phyloP scores from a whole-genome alignment of 2,888 invertebrate genomes.

The Stenichneumon culpator region DNA sequence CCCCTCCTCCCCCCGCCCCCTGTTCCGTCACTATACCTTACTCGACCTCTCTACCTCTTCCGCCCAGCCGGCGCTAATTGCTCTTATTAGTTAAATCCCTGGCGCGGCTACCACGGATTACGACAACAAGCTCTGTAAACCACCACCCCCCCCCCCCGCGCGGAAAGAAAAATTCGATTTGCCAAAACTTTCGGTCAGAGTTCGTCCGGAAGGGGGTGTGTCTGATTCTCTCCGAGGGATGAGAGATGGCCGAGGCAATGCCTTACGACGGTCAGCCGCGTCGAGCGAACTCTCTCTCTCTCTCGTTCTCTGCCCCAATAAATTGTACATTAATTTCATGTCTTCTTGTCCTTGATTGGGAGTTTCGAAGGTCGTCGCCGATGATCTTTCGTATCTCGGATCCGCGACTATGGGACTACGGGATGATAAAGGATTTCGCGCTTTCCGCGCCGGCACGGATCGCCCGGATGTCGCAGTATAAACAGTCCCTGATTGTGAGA shows the following conservation, averaged over 20 bases:
- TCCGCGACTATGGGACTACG: neutral
- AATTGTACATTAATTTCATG: conserved; percentile 13
- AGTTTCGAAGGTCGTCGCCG: neutral
- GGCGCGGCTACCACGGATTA: conserved; percentile 69
- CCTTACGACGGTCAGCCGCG: conserved; percentile 12
- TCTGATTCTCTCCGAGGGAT: neutral
- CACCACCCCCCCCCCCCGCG: neutral
- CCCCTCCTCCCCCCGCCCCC: conserved; percentile 8
- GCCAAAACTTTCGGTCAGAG: conserved; percentile 42
- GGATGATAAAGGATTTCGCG: neutral
- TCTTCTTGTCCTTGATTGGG: neutral
- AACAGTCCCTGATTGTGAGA: conserved; percentile 1
- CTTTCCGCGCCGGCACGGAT: neutral
- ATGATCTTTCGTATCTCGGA: neutral
- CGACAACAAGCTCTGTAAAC: conserved; percentile 58
- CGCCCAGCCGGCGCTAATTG: conserved; percentile 79
- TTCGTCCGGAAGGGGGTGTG: conserved; percentile 18
- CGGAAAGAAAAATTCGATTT: conserved; percentile 52
- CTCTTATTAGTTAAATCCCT: conserved; percentile 82
- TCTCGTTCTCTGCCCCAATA: neutral
- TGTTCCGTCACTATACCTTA: conserved; percentile 54
- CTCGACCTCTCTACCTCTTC: conserved; percentile 45
- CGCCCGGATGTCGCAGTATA: neutral
- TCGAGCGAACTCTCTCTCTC: neutral
- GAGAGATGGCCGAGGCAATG: neutral